phyloP scores from a whole-genome alignment of 1,140 invertebrate genomes.

The Matsumurasca onukii region DNA sequence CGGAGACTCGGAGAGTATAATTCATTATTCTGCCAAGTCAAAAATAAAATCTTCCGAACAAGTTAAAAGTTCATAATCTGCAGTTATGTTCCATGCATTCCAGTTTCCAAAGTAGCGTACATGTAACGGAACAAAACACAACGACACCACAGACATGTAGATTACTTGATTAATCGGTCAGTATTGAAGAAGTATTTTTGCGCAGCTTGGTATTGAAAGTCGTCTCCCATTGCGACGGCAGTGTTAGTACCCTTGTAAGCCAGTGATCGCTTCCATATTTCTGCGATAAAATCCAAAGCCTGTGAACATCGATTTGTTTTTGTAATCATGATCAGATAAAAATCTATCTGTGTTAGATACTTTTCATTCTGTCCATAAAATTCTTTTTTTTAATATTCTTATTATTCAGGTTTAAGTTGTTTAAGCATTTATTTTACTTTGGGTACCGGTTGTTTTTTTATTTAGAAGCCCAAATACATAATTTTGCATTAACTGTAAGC shows the following conservation, averaged over 20 bases:
- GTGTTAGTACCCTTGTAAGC: slow-evolving; percentile 51
- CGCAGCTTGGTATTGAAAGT: slow-evolving; percentile 66
- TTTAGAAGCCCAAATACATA: too few species aligned
- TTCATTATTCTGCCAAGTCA: too few species aligned
- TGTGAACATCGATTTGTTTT: not conserved
- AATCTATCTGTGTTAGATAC: too few species aligned
- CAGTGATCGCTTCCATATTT: not conserved
- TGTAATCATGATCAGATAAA: too few species aligned
- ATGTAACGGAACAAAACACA: not conserved
- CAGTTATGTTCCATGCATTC: too few species aligned
- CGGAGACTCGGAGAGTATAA: too few species aligned
- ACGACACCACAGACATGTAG: not conserved
- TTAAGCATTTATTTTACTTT: not conserved
- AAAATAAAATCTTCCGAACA: too few species aligned
- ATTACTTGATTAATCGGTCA: slow-evolving; percentile 55
- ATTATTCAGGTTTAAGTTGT: not conserved
- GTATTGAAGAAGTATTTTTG: slow-evolving; percentile 61
- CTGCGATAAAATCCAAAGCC: not conserved
- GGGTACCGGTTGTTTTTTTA: not conserved
- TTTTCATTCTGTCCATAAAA: too few species aligned
- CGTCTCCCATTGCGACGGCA: slow-evolving; percentile 64
- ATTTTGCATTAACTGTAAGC: too few species aligned
- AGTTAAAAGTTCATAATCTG: too few species aligned
- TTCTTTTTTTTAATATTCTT: too few species aligned
- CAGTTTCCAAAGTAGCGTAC: too few species aligned